Conservation (phyloP, 2,797 vertebrate genomes). For the Trachops cirrhosus region DNA sequence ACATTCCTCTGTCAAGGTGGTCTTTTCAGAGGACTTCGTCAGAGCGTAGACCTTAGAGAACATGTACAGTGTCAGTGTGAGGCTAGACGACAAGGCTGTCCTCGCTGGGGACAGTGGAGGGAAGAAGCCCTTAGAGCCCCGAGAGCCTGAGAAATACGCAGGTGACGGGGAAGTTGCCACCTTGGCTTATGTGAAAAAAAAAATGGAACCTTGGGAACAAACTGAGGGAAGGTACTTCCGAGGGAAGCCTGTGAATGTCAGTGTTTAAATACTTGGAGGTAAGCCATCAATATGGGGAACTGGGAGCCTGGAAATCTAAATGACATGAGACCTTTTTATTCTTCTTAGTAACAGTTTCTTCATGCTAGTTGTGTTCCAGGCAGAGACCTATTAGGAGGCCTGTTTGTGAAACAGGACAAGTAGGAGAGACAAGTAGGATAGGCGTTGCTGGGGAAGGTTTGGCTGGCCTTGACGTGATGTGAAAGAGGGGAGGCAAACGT, state of each 20-base stretch:
- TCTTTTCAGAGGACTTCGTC: not conserved
- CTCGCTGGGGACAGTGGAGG: accelerated
- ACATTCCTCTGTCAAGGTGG: not conserved
- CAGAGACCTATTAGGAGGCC: not conserved
- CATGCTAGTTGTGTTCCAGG: not conserved
- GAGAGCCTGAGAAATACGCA: not conserved
- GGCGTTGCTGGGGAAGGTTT: not conserved
- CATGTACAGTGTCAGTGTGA: not conserved
- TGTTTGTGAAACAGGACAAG: not conserved
- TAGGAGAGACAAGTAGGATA: not conserved
- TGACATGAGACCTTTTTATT: not conserved
- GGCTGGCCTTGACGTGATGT: too few relatives aligned
- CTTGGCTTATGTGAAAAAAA: not conserved
- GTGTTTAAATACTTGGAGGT: not conserved
- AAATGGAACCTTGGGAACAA: not conserved
- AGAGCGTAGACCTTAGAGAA: not conserved
- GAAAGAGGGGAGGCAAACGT: not conserved
- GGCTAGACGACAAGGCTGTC: not conserved
- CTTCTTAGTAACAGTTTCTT: not conserved
- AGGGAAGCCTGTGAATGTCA: not conserved
- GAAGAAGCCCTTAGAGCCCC: not conserved
- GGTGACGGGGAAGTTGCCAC: not conserved
- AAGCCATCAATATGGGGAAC: not conserved
- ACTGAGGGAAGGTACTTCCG: not conserved
- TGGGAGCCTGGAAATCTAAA: not conserved